Conservation (phyloP, 2,888 invertebrate species). For the Leucophenga maculata region DNA sequence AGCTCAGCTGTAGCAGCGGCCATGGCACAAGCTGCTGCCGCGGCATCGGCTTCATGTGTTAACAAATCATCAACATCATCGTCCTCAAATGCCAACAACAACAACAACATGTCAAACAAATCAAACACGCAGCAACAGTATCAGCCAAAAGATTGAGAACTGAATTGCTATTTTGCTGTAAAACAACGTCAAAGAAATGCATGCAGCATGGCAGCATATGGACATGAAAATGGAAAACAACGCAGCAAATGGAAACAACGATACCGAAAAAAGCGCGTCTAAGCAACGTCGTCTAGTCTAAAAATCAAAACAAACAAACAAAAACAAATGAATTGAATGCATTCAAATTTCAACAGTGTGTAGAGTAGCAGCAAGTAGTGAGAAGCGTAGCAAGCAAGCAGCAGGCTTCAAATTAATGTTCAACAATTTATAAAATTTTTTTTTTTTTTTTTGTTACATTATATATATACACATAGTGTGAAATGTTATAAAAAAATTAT, state of each 20-base stretch:
- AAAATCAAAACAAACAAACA: background rate
- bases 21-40: conserved; percentile 32
- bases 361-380: too few species aligned
- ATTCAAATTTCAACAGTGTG: background rate
- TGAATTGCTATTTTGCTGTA: conserved; percentile 46
- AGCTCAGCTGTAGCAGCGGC: conserved; percentile 22
- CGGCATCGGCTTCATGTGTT: background rate
- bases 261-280: too few species aligned
- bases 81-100: background rate
- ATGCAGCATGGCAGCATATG: too few species aligned
- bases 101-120: background rate
- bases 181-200: conserved; percentile 18
- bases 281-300: too few species aligned
- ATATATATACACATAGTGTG: too few species aligned
- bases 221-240: too few species aligned
- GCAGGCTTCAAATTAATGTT: background rate
- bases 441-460: too few species aligned
- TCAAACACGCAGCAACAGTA: background rate
- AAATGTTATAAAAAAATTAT: too few species aligned
- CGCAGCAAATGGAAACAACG: too few species aligned
- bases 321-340: too few species aligned
- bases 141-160: conserved; percentile 41
- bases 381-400: too few species aligned
- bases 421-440: background rate
- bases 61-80: background rate